phyloP scores from a whole-genome alignment of 1,140 invertebrate species.

The Ceratina calcarata region DNA sequence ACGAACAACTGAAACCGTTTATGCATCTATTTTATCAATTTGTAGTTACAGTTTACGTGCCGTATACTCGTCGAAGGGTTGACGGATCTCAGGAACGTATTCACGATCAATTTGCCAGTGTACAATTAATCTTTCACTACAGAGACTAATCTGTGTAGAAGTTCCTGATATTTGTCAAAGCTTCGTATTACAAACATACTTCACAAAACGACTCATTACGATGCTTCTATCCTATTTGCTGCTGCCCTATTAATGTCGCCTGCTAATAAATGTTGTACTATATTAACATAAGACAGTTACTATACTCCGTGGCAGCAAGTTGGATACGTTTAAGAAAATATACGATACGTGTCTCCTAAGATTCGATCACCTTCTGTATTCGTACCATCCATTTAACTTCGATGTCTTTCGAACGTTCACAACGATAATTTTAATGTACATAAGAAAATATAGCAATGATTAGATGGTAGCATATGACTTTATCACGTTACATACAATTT shows the following conservation, averaged over 20 bases:
- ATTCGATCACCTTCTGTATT: neutral
- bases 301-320: constrained; percentile 16
- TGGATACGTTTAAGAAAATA: constrained; percentile 10
- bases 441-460: neutral
- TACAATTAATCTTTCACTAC: too few species aligned
- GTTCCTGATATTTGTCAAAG: constrained; percentile 24
- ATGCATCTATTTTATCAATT: constrained; percentile 13
- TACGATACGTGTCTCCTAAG: neutral
- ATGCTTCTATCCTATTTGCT: constrained; percentile 41
- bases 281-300: neutral
- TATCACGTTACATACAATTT: neutral
- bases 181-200: constrained; percentile 21
- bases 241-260: constrained; percentile 15
- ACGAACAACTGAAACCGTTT: constrained; percentile 2
- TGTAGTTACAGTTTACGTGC: neutral
- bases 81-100: constrained; percentile 20
- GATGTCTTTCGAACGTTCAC: neutral
- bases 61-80: constrained; percentile 1
- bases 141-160: neutral
- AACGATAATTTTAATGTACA: neutral
- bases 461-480: neutral
- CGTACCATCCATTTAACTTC: neutral
- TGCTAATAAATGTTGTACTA: constrained; percentile 4
- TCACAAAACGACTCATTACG: constrained; percentile 33
- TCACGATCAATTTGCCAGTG: neutral